Evolutionary conservation across 2,888 invertebrate species (phyloP).

Genomic region (Harpalus rufipes): DNA sequence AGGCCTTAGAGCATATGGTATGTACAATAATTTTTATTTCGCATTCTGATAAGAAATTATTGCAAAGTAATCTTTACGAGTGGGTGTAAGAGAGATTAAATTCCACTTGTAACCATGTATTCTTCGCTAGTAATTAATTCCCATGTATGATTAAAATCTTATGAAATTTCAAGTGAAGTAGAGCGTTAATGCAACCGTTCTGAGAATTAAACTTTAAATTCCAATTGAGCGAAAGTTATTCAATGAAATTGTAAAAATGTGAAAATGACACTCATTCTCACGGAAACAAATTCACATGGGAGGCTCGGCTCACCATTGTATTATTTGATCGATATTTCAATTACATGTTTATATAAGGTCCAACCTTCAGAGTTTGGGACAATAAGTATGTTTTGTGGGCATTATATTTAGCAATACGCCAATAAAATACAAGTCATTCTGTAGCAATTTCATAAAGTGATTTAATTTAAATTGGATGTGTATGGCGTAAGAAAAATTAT

Average conservation of each 20-base stretch:
- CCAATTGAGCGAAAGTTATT: slow-evolving; percentile 50
- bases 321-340: slow-evolving; percentile 3
- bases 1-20: slow-evolving; percentile 91
- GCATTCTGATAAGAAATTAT: background rate
- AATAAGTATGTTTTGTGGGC: background rate
- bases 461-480: background rate
- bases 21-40: slow-evolving; percentile 74
- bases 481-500: background rate
- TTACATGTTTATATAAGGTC: slow-evolving; percentile 14
- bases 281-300: slow-evolving; percentile 28
- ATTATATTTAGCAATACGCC: background rate
- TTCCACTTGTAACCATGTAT: slow-evolving; percentile 52
- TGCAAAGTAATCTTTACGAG: background rate
- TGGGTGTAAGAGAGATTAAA: slow-evolving; percentile 23
- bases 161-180: slow-evolving; percentile 59
- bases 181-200: slow-evolving; percentile 46
- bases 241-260: slow-evolving; percentile 44
- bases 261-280: slow-evolving; percentile 15
- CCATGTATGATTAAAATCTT: slow-evolving; percentile 27
- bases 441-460: background rate
- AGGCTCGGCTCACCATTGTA: slow-evolving; percentile 22
- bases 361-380: slow-evolving; percentile 11
- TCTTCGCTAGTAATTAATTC: slow-evolving; percentile 47
- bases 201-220: slow-evolving; percentile 55
- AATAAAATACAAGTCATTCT: slow-evolving; percentile 13